phyloP scores from a whole-genome alignment of 2,888 invertebrate species.

The Polymixis flavicincta region DNA sequence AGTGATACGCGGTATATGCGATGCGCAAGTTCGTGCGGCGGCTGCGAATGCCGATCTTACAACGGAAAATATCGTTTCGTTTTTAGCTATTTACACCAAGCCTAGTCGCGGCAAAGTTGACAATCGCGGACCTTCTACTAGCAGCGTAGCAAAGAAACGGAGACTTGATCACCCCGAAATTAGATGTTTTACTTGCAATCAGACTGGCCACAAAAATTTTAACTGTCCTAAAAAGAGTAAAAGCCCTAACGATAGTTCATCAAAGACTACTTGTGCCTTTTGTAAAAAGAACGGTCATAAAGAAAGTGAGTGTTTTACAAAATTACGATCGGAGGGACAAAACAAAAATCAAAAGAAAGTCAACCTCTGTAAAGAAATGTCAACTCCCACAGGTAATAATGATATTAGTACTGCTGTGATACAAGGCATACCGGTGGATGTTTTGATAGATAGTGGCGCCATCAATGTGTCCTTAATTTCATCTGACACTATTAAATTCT shows the following conservation, averaged over 20 bases:
- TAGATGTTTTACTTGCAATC: too few relatives aligned
- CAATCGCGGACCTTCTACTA: too few relatives aligned
- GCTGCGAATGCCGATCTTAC: slow-evolving; percentile 26
- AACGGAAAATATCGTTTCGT: background rate
- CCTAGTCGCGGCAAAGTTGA: too few relatives aligned
- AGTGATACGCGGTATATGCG: background rate
- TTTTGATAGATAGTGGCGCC: background rate
- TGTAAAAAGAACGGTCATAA: slow-evolving; percentile 1
- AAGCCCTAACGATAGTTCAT: too few relatives aligned
- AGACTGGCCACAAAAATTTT: too few relatives aligned
- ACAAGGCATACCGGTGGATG: background rate
- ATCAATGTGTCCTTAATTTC: background rate
- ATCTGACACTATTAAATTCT: background rate
- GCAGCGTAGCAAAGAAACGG: too few relatives aligned
- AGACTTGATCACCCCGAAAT: too few relatives aligned
- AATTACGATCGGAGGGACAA: background rate
- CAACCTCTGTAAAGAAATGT: slow-evolving; percentile 23
- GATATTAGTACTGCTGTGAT: slow-evolving; percentile 3
- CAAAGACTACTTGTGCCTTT: background rate
- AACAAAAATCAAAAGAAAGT: slow-evolving; percentile 6
- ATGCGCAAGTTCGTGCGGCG: background rate
- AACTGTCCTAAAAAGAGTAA: too few relatives aligned
- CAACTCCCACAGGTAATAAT: background rate
- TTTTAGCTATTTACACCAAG: too few relatives aligned
- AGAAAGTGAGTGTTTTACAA: slow-evolving; percentile 4